Evolutionary conservation across 2,888 invertebrate genomes (phyloP), one percentile per base, ranked within the genome.

Genomic region (Diloba caeruleocephala): DNA sequence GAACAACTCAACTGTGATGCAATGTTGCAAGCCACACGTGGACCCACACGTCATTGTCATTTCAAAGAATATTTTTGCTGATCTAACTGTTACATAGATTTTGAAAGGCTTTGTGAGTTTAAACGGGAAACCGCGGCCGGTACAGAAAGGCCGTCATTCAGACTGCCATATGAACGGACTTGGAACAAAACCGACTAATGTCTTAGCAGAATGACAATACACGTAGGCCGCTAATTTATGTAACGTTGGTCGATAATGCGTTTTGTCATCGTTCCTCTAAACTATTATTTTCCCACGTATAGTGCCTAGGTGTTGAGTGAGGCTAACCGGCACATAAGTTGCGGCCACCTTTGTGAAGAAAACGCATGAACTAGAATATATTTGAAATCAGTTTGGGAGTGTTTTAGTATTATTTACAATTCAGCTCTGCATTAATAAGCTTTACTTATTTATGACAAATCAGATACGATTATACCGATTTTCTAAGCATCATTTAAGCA

Each of bases 281-380:
- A 55, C 31, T 43, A 71, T 65, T 67, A 60, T 52, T 66, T 78
- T 82, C 78, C 73, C 79, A 79, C 78, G 74, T 71, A 58, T 55
- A 58, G 39, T 49, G 33, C 15, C 29, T 43, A 44, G 44, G 31
- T 56, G 50, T 36, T 33, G 38, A 46, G 45, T 53, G 21, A 26
- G 23, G 44, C 31, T 26, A 23, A 43, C 5, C 21, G 46, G 19
- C 33, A 39, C 52, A 39, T 28, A 41, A 37, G 6, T 53, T 3
- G 26, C 15, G 45, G 34, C 36, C 36, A 36, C 33, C 17, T 29
- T 37, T 29, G 28, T 9, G 1, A 7, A 10, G 9, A 10, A 10
- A 38, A 42, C 19, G 8, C 12, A 4, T 3, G 19, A 5, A 21
- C 2, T 21, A 7, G 5, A 21, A 21, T 7, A 21, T 21, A 21